phyloP scores from a whole-genome alignment of 2,888 invertebrate genomes.

The Lypha dubia region DNA sequence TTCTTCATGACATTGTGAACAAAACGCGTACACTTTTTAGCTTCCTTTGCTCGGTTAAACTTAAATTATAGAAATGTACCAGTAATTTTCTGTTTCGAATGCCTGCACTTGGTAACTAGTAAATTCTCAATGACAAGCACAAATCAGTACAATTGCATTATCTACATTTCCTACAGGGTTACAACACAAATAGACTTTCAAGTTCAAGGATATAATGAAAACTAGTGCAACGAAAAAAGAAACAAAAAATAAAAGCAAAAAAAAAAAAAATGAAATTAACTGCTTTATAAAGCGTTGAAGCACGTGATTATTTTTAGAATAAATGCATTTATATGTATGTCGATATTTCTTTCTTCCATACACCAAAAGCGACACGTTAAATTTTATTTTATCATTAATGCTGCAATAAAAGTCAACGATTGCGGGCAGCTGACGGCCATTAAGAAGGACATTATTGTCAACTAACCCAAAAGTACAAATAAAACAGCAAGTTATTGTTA shows the following conservation, averaged over 20 bases:
- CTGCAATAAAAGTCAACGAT: conserved; percentile 33
- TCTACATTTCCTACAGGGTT: too few relatives aligned
- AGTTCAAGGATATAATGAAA: conserved; percentile 62
- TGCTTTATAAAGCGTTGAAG: conserved; percentile 44
- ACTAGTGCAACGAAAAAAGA: conserved; percentile 3
- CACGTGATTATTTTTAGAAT: conserved; percentile 57
- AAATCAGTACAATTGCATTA: too few relatives aligned
- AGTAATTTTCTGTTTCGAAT: too few relatives aligned
- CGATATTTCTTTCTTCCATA: background rate
- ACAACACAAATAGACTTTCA: too few relatives aligned
- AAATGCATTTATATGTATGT: background rate
- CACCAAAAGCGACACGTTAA: conserved; percentile 9
- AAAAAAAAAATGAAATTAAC: too few relatives aligned
- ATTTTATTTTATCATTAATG: conserved; percentile 1
- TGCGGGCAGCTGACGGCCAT: conserved; percentile 35
- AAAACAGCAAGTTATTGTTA: background rate
- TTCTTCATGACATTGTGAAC: too few relatives aligned
- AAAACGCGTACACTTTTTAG: too few relatives aligned
- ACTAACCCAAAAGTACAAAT: background rate
- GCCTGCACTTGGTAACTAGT: too few relatives aligned
- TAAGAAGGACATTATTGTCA: conserved; percentile 19
- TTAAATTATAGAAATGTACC: too few relatives aligned
- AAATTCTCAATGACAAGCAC: too few relatives aligned
- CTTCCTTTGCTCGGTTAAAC: too few relatives aligned
- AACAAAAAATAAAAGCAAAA: too few relatives aligned